phyloP scores from a whole-genome alignment of 2,113 vertebrate genomes.

The Planiliza haematocheilus region DNA sequence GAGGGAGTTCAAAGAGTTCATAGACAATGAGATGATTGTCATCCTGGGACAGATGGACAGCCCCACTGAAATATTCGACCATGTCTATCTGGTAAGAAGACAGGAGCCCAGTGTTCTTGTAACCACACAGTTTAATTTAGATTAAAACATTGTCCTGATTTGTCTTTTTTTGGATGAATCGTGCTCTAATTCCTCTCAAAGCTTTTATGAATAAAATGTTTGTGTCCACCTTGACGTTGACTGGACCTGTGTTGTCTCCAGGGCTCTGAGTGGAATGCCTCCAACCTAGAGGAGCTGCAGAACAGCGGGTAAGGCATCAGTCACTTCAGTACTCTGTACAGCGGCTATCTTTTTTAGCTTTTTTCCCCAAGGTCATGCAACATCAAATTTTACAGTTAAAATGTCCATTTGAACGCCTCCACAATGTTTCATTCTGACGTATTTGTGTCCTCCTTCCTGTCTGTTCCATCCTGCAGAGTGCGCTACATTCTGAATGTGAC shows the following conservation, averaged over 20 bases:
- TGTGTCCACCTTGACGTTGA: not conserved
- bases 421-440: no score
- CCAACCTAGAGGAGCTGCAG: conserved; percentile 97
- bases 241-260: conserved; percentile 62
- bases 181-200: no score
- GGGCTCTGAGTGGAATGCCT: conserved; percentile 99
- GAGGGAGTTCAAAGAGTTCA: conserved; percentile 97
- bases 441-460: not conserved
- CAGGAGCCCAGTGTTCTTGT: not conserved
- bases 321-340: not conserved
- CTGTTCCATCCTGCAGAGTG: conserved; percentile 80
- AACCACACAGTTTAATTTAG: not conserved
- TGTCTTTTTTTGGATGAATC: no score
- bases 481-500: conserved; percentile 97
- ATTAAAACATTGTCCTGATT: no score
- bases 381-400: no score
- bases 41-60: conserved; percentile 99
- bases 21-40: conserved; percentile 98
- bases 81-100: conserved; percentile 94
- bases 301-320: conserved; percentile 91
- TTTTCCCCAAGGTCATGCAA: no score
- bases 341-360: not conserved
- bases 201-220: no score
- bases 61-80: conserved; percentile 97
- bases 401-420: no score